A percentile compares a stretch with the other conserved stretches of the same genome.
Conservation (phyloP, 2,797 vertebrate species). For the Distichodus sexfasciatus region DNA sequence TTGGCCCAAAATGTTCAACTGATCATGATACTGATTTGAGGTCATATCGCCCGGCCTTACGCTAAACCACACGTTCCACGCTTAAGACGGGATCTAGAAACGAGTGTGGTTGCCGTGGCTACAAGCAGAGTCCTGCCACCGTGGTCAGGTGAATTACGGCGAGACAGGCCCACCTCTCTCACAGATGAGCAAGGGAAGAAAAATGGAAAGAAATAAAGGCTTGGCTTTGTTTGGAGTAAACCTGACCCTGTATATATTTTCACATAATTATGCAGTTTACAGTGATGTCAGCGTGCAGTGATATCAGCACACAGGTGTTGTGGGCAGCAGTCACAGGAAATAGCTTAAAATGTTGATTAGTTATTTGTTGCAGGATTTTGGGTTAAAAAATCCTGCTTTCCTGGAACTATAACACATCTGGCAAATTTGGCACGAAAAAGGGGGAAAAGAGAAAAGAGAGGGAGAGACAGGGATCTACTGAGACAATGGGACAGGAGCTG, state of each 20-base stretch:
- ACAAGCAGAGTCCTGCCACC: neutral
- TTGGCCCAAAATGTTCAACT: no score
- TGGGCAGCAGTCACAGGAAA: neutral
- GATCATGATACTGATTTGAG: no score
- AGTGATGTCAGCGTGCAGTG: neutral
- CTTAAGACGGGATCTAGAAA: conserved; percentile 18
- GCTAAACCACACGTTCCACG: conserved; percentile 12
- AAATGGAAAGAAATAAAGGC: neutral
- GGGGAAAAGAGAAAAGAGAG: neutral
- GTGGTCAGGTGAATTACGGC: conserved; percentile 27
- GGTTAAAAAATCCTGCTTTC: conserved; percentile 13
- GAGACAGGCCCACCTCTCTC: neutral
- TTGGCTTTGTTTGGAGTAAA: no score
- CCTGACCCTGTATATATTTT: neutral
- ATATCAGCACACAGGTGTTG: neutral
- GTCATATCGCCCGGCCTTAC: no score
- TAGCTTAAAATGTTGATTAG: neutral
- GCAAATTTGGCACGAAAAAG: neutral
- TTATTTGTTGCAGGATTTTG: neutral
- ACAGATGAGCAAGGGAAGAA: neutral
- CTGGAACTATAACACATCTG: conserved; percentile 16
- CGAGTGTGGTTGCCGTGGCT: conserved; percentile 9
- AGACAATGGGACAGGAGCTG: conserved; percentile 6
- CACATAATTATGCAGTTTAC: no score
- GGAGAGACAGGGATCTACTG: conserved; percentile 10